Evolutionary conservation across 2,797 vertebrate genomes (phyloP).

Genomic region (Peromyscus eremicus): DNA sequence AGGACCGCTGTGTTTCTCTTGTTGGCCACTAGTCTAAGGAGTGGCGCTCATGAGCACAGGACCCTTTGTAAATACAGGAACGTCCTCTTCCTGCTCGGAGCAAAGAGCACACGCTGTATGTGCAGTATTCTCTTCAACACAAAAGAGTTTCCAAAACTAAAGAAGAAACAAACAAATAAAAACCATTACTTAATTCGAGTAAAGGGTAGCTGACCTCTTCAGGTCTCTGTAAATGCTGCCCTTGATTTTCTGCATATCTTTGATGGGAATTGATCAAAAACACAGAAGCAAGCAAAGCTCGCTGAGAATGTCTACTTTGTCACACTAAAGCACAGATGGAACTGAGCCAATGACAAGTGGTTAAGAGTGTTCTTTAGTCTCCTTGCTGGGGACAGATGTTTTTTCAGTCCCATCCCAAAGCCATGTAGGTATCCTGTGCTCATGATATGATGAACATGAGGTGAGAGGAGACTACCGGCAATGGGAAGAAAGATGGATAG

Average conservation of each 20-base stretch:
- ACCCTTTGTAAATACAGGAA: neutral
- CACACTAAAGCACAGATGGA: neutral
- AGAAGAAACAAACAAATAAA: neutral
- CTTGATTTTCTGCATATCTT: conserved; percentile 19
- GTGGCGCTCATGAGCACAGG: neutral
- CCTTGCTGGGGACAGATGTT: neutral
- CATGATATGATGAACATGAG: conserved; percentile 19
- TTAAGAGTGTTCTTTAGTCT: neutral
- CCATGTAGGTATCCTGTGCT: neutral
- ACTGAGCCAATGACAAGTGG: neutral
- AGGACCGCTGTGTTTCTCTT: neutral
- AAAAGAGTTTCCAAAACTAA: conserved; percentile 21
- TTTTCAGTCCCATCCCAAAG: neutral
- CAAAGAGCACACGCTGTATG: neutral
- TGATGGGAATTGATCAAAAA: conserved; percentile 30
- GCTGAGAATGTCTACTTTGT: neutral
- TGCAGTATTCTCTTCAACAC: neutral
- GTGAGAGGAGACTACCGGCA: conserved; percentile 14
- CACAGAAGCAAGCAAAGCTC: neutral
- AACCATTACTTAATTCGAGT: neutral
- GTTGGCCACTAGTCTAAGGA: neutral
- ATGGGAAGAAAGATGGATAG: neutral
- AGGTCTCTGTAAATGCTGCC: neutral
- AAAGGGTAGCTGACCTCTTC: neutral
- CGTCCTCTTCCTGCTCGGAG: neutral